These are phyloP conservation scores for Malurus melanocephalus DNA, from an alignment of 2,113 vertebrate species.

Conservation along the genomic window DNA sequence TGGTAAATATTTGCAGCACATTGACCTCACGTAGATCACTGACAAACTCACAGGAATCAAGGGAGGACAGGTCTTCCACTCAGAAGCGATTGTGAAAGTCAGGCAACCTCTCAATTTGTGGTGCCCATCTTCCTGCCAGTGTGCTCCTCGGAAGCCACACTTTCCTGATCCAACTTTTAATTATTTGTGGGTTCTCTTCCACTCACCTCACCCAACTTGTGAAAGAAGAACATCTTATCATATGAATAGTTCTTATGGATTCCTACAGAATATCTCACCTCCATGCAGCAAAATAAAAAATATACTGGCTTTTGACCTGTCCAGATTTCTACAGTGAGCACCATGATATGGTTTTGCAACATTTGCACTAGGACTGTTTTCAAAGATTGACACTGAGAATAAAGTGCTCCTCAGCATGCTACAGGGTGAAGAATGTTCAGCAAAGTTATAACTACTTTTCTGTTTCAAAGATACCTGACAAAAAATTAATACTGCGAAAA, in stretches of 20 bases:
- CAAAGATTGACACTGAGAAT: not conserved
- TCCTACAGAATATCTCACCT: not conserved
- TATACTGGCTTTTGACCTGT: not conserved
- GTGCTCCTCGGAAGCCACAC: not conserved
- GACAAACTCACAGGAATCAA: not conserved
- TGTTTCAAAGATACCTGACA: not conserved
- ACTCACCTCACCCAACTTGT: not conserved
- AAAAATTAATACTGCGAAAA: conserved; percentile 16
- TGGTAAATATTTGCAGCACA: not conserved
- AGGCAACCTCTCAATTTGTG: not conserved
- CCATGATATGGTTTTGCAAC: not conserved
- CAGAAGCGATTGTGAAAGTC: not conserved
- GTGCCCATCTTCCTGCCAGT: not conserved
- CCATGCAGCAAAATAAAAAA: not conserved
- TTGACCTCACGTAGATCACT: accelerated
- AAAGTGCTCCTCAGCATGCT: not conserved
- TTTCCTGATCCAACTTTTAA: not conserved
- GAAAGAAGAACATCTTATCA: not conserved
- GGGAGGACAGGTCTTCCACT: not conserved
- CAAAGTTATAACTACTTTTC: not conserved
- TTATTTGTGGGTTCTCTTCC: not conserved
- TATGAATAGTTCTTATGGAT: not conserved
- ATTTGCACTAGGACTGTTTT: not conserved
- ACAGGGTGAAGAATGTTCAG: not conserved
- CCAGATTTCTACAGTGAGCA: not conserved